phyloP scores from a whole-genome alignment of 2,797 vertebrate species.

The Lerista edwardsae region DNA sequence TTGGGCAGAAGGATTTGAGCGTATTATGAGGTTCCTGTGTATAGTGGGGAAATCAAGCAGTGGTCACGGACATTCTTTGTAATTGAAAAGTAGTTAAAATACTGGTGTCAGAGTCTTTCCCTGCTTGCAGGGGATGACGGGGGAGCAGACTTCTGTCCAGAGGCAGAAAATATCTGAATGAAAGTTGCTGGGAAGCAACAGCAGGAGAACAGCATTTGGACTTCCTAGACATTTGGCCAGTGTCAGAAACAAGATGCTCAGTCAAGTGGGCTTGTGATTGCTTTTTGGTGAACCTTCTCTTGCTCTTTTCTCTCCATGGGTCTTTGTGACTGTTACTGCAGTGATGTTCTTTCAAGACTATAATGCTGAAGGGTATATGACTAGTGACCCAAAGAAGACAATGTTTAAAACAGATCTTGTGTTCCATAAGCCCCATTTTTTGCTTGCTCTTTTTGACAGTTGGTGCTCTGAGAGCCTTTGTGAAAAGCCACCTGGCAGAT shows the following conservation, averaged over 20 bases:
- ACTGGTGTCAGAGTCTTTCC: not conserved
- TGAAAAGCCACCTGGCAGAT: slow-evolving; percentile 87
- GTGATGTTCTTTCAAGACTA: slow-evolving; percentile 12
- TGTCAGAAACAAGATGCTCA: too few relatives aligned
- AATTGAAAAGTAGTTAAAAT: not conserved
- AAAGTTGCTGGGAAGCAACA: too few relatives aligned
- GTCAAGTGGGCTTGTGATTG: too few relatives aligned
- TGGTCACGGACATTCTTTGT: not conserved
- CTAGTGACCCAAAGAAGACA: not conserved
- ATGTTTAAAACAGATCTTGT: slow-evolving; percentile 18
- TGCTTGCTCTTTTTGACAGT: slow-evolving; percentile 78
- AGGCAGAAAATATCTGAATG: not conserved
- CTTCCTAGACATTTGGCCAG: too few relatives aligned
- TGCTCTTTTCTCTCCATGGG: not conserved
- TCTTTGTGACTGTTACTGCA: not conserved
- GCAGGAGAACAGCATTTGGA: too few relatives aligned
- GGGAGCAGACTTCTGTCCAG: not conserved
- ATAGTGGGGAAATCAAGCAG: not conserved
- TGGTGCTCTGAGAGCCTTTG: slow-evolving; percentile 84
- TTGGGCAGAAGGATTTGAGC: not conserved
- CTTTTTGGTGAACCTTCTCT: not conserved
- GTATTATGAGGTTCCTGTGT: not conserved
- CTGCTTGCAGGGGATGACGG: not conserved
- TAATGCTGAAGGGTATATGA: not conserved
- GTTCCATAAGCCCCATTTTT: slow-evolving; percentile 33